phyloP scores from a whole-genome alignment of 2,113 vertebrate species.

The Microcebus griseorufus region DNA sequence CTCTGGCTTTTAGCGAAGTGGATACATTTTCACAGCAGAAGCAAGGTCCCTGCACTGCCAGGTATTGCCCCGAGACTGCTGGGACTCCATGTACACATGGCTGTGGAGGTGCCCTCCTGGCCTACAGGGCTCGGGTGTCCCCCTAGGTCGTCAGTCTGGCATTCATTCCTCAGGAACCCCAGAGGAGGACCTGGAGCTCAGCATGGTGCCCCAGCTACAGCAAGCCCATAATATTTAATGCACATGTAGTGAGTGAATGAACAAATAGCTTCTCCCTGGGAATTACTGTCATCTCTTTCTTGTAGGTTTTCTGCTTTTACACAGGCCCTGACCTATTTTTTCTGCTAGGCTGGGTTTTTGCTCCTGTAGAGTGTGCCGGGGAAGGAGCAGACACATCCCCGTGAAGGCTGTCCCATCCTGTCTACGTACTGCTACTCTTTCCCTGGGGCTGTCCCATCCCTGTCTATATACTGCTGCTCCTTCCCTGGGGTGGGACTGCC shows the following conservation, averaged over 20 bases:
- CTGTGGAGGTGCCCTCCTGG: not conserved
- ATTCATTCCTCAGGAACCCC: not conserved
- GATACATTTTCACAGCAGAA: not conserved
- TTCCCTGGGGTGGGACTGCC: not conserved
- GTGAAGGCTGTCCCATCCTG: not conserved
- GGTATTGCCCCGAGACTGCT: not conserved
- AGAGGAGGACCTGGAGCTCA: not conserved
- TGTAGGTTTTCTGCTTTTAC: not conserved
- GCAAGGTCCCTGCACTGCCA: not conserved
- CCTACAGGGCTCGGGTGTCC: not conserved
- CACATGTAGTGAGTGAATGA: not conserved
- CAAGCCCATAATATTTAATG: too few species aligned
- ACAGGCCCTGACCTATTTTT: not conserved
- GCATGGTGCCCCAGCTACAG: not conserved
- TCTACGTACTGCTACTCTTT: not conserved
- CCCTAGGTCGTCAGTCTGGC: not conserved
- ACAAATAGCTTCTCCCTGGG: not conserved
- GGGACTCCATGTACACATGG: not conserved
- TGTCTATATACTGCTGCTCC: not conserved
- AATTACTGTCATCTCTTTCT: not conserved
- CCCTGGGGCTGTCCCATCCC: not conserved
- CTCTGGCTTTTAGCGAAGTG: not conserved
- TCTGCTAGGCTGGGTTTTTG: not conserved
- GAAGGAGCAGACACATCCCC: not conserved
- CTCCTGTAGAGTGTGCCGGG: not conserved